Evolutionary conservation across 1,140 invertebrate species (phyloP).

Genomic region (Drosophila varians): DNA sequence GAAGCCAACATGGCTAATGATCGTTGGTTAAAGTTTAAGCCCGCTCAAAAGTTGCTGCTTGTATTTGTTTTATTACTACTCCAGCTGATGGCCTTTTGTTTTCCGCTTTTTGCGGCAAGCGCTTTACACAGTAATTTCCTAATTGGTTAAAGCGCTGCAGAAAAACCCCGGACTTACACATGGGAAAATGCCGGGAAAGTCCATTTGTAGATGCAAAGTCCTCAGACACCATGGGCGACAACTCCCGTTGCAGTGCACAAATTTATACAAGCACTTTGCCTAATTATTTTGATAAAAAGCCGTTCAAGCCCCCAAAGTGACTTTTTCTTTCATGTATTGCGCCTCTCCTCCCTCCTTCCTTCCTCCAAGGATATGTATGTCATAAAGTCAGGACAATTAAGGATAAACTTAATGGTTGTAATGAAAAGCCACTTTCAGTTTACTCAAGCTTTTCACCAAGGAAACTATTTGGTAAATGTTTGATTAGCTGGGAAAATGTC

Average conservation of each 20-base stretch:
- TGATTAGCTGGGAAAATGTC: too few relatives aligned
- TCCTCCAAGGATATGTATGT: background rate
- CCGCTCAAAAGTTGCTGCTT: background rate
- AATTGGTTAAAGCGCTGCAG: constrained; percentile 61
- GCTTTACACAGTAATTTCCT: constrained; percentile 69
- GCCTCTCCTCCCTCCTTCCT: background rate
- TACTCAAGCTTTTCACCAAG: background rate
- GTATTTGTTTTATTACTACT: constrained; percentile 5
- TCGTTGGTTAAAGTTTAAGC: constrained; percentile 29
- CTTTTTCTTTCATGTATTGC: background rate
- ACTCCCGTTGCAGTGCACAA: constrained; percentile 55
- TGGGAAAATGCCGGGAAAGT: constrained; percentile 10
- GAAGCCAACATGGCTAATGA: constrained; percentile 27
- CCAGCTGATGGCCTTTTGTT: background rate
- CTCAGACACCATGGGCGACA: constrained; percentile 35
- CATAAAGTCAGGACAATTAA: constrained; percentile 4
- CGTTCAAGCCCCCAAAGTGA: constrained; percentile 13
- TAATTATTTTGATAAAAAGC: constrained; percentile 60
- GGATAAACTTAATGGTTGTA: constrained; percentile 9
- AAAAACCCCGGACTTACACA: constrained; percentile 16
- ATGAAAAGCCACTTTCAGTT: background rate
- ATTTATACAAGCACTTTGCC: constrained; percentile 56
- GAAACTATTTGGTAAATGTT: too few relatives aligned
- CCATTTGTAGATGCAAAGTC: constrained; percentile 18
- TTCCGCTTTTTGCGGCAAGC: constrained; percentile 37